phyloP scores from a whole-genome alignment of 2,113 vertebrate species.

The Trematomus loennbergii region DNA sequence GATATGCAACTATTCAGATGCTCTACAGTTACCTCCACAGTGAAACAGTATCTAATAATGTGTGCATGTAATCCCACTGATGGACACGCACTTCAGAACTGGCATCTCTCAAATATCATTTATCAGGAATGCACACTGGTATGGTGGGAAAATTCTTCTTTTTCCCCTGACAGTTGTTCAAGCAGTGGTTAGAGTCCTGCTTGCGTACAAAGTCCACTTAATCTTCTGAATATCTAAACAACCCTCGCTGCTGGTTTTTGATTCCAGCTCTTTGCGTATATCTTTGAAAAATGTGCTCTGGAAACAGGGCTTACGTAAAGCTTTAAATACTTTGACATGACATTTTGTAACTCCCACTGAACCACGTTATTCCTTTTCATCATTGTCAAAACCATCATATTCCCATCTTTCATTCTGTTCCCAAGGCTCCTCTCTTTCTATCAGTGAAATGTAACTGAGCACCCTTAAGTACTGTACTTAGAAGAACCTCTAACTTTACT shows the following conservation, averaged over 20 bases:
- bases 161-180: slow-evolving; percentile 48
- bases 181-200: slow-evolving; percentile 27
- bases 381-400: neutral
- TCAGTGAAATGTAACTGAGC: neutral
- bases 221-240: slow-evolving; percentile 24
- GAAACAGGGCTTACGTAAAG: neutral
- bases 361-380: neutral
- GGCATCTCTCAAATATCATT: slow-evolving; percentile 33
- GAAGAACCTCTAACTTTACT: neutral
- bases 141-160: slow-evolving; percentile 73
- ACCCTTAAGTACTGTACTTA: neutral
- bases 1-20: neutral
- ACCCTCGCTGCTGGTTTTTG: neutral
- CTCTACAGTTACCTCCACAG: neutral
- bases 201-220: slow-evolving; percentile 41
- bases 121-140: slow-evolving; percentile 43
- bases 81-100: slow-evolving; percentile 25
- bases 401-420: neutral
- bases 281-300: neutral
- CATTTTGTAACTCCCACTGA: neutral
- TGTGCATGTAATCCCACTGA: neutral
- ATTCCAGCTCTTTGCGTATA: neutral
- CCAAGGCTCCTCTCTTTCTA: neutral
- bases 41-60: neutral
- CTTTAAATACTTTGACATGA: neutral